Evolutionary conservation across 2,113 vertebrate species (phyloP).

Genomic region (Lampris incognitus): DNA sequence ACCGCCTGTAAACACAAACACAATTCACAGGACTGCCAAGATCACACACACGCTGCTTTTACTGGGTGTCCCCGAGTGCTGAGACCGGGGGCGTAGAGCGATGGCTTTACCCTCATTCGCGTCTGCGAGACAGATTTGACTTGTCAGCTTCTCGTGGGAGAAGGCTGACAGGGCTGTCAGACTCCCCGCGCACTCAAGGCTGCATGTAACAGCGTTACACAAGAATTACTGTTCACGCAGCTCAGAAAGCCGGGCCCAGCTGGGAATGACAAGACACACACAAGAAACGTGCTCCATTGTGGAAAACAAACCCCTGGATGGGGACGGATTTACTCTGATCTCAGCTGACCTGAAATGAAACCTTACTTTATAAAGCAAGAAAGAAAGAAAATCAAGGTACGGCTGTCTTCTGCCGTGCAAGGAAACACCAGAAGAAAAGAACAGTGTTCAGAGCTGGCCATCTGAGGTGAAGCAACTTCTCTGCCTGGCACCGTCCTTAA

Average conservation of each 20-base stretch:
- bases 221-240: neutral
- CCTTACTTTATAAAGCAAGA: neutral
- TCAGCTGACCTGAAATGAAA: neutral
- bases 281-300: neutral
- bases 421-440: neutral
- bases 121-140: conserved; percentile 28
- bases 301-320: conserved; percentile 14
- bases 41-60: neutral
- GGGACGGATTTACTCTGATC: neutral
- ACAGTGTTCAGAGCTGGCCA: neutral
- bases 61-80: neutral
- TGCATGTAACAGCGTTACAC: neutral
- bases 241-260: conserved; percentile 23
- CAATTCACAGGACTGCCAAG: neutral
- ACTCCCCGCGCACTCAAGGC: neutral
- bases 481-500: neutral
- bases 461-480: neutral
- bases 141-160: conserved; percentile 7
- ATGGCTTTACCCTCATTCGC: conserved; percentile 24
- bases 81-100: conserved; percentile 2
- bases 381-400: neutral
- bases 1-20: conserved; percentile 3
- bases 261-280: conserved; percentile 10
- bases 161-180: conserved; percentile 3
- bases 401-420: neutral